These are phyloP conservation scores for Actinernus sp. DNA, from an alignment of 92 coral and sea anemone genomes.

Conservation along the genomic window DNA sequence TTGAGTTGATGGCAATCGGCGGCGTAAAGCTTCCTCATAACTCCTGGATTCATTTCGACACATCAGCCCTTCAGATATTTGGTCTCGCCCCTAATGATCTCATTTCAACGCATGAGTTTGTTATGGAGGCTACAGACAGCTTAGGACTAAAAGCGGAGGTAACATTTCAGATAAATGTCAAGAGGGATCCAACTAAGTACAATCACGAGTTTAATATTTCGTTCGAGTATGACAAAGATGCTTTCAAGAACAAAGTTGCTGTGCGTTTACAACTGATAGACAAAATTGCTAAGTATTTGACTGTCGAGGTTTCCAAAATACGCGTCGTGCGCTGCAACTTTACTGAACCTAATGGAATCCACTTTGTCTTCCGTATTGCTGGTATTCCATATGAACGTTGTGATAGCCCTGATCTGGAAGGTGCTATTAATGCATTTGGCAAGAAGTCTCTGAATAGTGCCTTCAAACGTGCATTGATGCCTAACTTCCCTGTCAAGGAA, in stretches of 20 bases:
- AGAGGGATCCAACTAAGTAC: conserved; percentile 30
- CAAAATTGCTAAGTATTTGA: conserved; percentile 65
- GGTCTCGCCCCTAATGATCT: conserved; percentile 53
- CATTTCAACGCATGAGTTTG: conserved; percentile 59
- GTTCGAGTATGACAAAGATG: conserved; percentile 43
- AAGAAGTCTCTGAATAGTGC: conserved; percentile 26
- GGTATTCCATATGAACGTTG: conserved; percentile 61
- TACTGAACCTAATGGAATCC: conserved; percentile 42
- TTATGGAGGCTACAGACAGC: conserved; percentile 67
- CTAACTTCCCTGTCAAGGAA: conserved; percentile 60
- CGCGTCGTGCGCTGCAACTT: conserved; percentile 42
- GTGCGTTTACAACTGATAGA: conserved; percentile 48
- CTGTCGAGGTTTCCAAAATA: conserved; percentile 38
- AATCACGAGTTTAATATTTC: conserved; percentile 62
- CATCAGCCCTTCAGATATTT: conserved; percentile 32
- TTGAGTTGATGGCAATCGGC: conserved; percentile 45
- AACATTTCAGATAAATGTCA: conserved; percentile 54
- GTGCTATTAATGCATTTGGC: conserved; percentile 35
- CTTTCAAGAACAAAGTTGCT: conserved; percentile 35
- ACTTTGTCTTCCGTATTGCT: conserved; percentile 60
- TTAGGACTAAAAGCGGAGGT: conserved; percentile 47
- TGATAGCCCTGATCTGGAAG: conserved; percentile 25
- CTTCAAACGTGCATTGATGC: conserved; percentile 45
- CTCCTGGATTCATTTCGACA: conserved; percentile 57
- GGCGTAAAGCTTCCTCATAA: conserved; percentile 25